Base-by-base conservation (phyloP, 23 tunicate species). In the Halocynthia aurantium region DNA sequence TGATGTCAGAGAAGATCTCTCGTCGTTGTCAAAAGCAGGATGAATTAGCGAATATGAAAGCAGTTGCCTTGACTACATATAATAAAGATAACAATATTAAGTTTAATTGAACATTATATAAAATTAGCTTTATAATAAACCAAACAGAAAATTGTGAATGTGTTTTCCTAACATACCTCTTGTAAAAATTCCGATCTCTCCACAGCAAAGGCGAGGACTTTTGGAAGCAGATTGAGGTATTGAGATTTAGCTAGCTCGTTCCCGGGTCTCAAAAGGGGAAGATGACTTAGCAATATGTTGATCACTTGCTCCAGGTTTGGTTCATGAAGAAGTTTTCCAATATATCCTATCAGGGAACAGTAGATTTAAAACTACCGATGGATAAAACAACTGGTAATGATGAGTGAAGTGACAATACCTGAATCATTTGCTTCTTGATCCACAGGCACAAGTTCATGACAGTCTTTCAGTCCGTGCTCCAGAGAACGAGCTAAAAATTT, bases 31-130 rank as follows among this genome's bases (percentile, higher is more conserved):
- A 66, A 94, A 84, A 6, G 94, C 94, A 10, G 99, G 99, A 61
- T 94, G 99, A 61, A 94, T 88, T 19, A 94, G 80, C 6, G 93
- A 84, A 55, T 88, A 88, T n/a, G 99, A 88, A 6, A 94, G 75
- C 50, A 94, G 60, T 51, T 94, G 93, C 52, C 99, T 78, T 6
- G 88, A 88, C 95, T 92, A 56, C 50, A 66, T 20, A 74, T 0
- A 79, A 61, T 5, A 76, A 21, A 72, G 52, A 22, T 75, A 1
- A 50, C 13, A 52, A 50, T 50, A 13, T 0, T 52, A 72, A 13
- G n/a, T 67, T 19, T 11, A 67, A 67, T 15, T 1, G 21, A 15
- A 11, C 40, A 15, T 68, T 19, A 15, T 22, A 15, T 1, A 68
- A 68, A 0, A 58, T 13, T 58, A 58, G 17, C 15, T 2, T 13